Conservation (phyloP, 1,140 invertebrate species). For the Bombus fervidus region DNA sequence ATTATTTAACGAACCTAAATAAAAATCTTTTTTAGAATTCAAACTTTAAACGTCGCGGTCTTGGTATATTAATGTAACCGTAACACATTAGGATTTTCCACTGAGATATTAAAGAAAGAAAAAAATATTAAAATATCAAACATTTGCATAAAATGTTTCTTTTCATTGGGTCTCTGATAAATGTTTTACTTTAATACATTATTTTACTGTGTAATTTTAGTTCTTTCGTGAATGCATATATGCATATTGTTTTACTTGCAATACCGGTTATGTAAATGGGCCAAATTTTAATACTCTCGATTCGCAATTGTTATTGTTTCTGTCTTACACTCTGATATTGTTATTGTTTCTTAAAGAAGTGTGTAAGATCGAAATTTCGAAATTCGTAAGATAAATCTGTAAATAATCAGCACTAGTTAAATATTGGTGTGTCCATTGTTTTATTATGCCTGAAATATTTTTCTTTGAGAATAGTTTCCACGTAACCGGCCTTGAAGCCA, state of each 20-base stretch:
- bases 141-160: background rate
- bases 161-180: background rate
- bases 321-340: background rate
- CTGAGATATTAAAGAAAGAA: background rate
- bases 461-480: slow-evolving; percentile 40
- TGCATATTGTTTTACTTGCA: background rate
- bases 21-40: slow-evolving; percentile 31
- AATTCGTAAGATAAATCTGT: background rate
- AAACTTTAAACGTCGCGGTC: background rate
- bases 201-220: background rate
- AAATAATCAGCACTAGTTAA: background rate
- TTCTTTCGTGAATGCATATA: background rate
- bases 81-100: slow-evolving; percentile 28
- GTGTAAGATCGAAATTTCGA: background rate
- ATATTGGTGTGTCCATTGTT: background rate
- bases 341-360: background rate
- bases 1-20: slow-evolving; percentile 32
- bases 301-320: background rate
- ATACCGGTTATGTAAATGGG: background rate
- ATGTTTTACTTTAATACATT: background rate
- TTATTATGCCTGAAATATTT: background rate
- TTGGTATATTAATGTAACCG: slow-evolving; percentile 17
- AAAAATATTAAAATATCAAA: background rate
- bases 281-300: background rate
- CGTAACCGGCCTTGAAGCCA: slow-evolving; percentile 42